Base-by-base conservation (phyloP, 2,888 invertebrate genomes). In the Cephonodes hylas region DNA sequence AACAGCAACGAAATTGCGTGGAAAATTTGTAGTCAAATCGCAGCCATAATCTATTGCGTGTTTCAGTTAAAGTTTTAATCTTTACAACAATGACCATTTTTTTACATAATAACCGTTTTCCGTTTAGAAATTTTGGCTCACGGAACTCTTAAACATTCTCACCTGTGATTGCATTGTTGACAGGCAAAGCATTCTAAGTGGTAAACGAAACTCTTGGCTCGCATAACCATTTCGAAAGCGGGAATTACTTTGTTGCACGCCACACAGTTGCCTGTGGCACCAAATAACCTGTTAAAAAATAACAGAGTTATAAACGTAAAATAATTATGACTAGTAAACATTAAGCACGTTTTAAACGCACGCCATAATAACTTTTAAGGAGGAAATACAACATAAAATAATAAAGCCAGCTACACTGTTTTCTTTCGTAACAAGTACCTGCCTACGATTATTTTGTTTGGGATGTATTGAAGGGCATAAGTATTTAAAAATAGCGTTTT, bases 211-310 rank as follows among this genome's bases (percentile, higher is more conserved):
- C 96, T 96, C 89, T 96, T 96, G 71, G 97, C 97, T 86, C 97
- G 94, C 98, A 98, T 98, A 77, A 98, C 98, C 97, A 98, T 97
- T 93, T 98, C 98, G 91, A 97, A 98, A 70, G 98, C 97, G 66
- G 97, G 97, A 88, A 98, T 98, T 84, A 96, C 96, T 94, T 98
- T 97, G 90, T 96, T 96, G 93, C 98, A 98, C 63, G 97, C 97
- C 73, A 97, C 96, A 88, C 98, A 98, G 88, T 96, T 96, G 74
- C 97, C 97, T 42, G 97, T 97, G 77, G 96, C 96, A 71, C 97
- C 97, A 82, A 97, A 97, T 93, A 98, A 95, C 93, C 97, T 97
- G 93, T 71, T 86, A 83, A 85, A 80, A 84, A 80, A 83, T 66
- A 72, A 74, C 73, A 76, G 71, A 71, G 67, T 72, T 68, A 75